Conservation (phyloP, 2,113 vertebrate genomes). For the Reinhardtius hippoglossoides region DNA sequence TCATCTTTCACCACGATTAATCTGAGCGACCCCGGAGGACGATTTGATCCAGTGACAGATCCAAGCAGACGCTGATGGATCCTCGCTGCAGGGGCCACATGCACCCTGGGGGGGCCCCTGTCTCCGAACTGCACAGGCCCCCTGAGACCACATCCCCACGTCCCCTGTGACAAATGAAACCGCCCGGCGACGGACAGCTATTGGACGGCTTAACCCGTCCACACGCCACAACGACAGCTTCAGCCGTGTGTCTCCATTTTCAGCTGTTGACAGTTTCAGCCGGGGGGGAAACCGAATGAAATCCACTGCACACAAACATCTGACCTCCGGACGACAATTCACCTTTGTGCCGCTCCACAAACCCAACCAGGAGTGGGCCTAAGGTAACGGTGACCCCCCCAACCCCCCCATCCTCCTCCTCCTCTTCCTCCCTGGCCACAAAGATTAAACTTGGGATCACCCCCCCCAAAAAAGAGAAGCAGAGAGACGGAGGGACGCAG, state of each 20-base stretch:
- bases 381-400: background rate
- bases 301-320: background rate
- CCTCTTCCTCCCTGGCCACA: too few relatives aligned
- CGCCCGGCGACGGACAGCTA: conserved; percentile 34
- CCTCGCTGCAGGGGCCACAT: conserved; percentile 9
- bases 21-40: conserved; percentile 7
- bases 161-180: background rate
- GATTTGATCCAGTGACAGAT: conserved; percentile 19
- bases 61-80: conserved; percentile 23
- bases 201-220: conserved; percentile 46
- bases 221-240: conserved; percentile 32
- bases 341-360: background rate
- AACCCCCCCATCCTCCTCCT: background rate
- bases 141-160: background rate
- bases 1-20: background rate
- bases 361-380: background rate
- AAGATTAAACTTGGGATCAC: conserved; percentile 17
- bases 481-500: conserved; percentile 33
- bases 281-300: background rate
- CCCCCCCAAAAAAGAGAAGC: background rate
- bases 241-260: background rate
- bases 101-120: background rate
- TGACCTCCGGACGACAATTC: background rate
- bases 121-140: background rate
- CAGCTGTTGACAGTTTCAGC: background rate